A percentile compares a stretch with the other conserved stretches of the same genome.
phyloP scores from a whole-genome alignment of 2,888 invertebrate species.

The Saturnia japonica region DNA sequence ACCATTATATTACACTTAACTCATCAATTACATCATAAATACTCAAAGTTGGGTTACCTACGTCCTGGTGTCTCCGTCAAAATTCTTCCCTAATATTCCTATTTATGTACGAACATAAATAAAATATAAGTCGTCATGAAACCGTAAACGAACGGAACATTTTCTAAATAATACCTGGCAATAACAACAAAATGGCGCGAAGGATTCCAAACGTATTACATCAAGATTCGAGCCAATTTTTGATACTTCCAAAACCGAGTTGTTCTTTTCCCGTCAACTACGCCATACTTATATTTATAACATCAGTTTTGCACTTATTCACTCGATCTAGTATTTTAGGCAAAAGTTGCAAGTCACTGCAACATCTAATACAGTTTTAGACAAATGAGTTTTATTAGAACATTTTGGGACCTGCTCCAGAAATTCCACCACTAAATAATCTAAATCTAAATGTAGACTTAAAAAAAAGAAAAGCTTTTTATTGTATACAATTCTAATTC shows the following conservation, averaged over 20 bases:
- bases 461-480: neutral
- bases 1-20: neutral
- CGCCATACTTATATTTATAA: neutral
- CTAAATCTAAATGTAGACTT: neutral
- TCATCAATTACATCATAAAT: neutral
- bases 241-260: neutral
- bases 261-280: neutral
- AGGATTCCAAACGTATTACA: neutral
- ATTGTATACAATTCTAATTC: neutral
- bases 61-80: neutral
- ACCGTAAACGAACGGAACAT: neutral
- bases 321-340: neutral
- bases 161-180: neutral
- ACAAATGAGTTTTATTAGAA: neutral
- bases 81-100: slow-evolving; percentile 7
- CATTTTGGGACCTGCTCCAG: neutral
- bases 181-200: slow-evolving; percentile 5
- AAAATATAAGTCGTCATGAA: neutral
- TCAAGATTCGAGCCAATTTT: slow-evolving; percentile 2
- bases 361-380: neutral
- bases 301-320: neutral
- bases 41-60: neutral
- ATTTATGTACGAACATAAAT: slow-evolving; percentile 10
- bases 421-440: neutral
- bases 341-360: neutral